Percentiles rank a stretch among this genome's conserved stretches.
These are phyloP conservation scores for Halcyon senegalensis DNA, from an alignment of 2,113 vertebrate genomes.

Conservation along the genomic window DNA sequence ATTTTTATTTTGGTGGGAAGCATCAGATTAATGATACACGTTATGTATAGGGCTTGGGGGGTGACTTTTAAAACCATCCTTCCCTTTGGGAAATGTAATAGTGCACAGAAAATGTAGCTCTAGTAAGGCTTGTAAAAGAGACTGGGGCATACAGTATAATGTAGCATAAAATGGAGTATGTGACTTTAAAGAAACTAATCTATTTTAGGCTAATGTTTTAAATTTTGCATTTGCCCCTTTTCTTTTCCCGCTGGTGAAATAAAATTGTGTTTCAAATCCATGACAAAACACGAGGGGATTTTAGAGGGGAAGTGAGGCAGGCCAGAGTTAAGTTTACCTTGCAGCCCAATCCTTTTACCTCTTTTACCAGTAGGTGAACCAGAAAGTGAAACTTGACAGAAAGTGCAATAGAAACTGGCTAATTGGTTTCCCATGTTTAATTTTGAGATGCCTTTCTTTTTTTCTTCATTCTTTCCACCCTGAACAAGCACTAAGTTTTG, in stretches of 20 bases:
- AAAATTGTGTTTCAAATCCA: conserved; percentile 25
- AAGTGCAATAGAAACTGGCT: neutral
- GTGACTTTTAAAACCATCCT: neutral
- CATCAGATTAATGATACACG: neutral
- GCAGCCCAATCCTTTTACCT: neutral
- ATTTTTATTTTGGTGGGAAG: neutral
- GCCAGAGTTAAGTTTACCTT: conserved; percentile 5
- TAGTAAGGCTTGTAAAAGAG: conserved; percentile 60
- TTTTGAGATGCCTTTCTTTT: neutral
- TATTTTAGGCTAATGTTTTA: conserved; percentile 61
- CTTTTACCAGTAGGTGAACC: neutral
- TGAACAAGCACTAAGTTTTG: neutral
- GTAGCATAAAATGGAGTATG: conserved; percentile 65
- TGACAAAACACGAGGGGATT: conserved; percentile 1
- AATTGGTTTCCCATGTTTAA: neutral
- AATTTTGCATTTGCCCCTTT: conserved; percentile 36
- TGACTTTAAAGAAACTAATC: conserved; percentile 57
- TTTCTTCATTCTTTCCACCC: neutral
- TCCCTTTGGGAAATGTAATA: conserved; percentile 58
- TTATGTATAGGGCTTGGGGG: neutral
- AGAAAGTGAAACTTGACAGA: neutral
- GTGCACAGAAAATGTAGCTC: neutral
- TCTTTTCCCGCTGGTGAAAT: conserved; percentile 16
- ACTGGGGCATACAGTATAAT: conserved; percentile 69
- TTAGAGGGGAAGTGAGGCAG: conserved; percentile 26